These are phyloP conservation scores for Brachypodius melanocephalos DNA, from an alignment of 2,113 vertebrate species.

Conservation along the genomic window DNA sequence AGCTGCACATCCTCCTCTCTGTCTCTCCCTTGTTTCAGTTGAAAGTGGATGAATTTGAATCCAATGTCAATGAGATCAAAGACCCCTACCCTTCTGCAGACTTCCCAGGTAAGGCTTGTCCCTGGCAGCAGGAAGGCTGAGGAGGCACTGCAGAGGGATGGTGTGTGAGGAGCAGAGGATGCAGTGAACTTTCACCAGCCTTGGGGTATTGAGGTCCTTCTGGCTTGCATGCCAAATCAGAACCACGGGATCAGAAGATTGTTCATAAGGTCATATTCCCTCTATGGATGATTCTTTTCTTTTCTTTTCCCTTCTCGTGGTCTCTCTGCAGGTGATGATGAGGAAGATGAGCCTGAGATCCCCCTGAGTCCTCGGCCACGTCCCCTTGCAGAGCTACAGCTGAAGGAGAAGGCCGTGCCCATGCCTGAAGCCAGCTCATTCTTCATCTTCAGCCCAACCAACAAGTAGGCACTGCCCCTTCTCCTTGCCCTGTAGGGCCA, in stretches of 20 bases:
- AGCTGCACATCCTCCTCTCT: neutral
- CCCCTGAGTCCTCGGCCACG: slow-evolving; percentile 91
- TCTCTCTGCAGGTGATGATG: slow-evolving; percentile 85
- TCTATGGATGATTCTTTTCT: neutral
- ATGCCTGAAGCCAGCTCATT: slow-evolving; percentile 95
- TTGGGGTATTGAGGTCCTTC: neutral
- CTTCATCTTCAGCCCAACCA: slow-evolving; percentile 95
- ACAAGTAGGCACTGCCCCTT: slow-evolving; percentile 81
- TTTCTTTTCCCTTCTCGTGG: neutral
- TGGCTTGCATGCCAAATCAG: neutral
- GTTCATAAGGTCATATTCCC: neutral
- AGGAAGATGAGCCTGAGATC: slow-evolving; percentile 94
- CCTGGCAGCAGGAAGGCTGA: neutral
- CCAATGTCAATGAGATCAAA: slow-evolving; percentile 96
- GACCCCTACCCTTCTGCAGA: slow-evolving; percentile 97
- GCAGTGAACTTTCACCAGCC: neutral
- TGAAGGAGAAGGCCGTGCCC: slow-evolving; percentile 96
- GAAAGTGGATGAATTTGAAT: slow-evolving; percentile 97
- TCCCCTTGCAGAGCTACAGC: slow-evolving; percentile 92
- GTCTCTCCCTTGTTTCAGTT: slow-evolving; percentile 75
- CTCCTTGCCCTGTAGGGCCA: neutral
- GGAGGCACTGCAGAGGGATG: neutral
- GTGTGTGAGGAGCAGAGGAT: neutral
- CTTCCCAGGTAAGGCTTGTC: slow-evolving; percentile 85
- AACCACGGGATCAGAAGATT: neutral